Base-by-base conservation (phyloP, 1,140 invertebrate species). In the Pseudomyrmex dendroicus region DNA sequence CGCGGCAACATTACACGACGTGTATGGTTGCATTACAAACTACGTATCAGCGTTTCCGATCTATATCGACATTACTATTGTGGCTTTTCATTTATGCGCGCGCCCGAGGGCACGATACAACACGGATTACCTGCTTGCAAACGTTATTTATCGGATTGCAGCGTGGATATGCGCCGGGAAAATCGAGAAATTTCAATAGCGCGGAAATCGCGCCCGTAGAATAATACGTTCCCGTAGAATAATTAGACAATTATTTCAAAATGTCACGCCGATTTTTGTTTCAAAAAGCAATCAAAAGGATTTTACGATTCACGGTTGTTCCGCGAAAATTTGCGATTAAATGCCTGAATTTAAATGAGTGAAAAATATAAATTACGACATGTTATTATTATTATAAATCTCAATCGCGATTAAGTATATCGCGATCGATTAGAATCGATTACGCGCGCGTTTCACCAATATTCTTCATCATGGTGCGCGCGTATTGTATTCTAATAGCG, bases 401-500 rank as follows among this genome's bases (percentile, higher is more conserved):
- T 44, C 44, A 15, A 59, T 13, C 12, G 25, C 17, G 3, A 22
- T 9, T 8, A 17, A 17, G 48, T 48, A 61, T 35, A 7, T 54
- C 12, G 7, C 22, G 46, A 13, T 15, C 62, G 25, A 68, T 50
- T 44, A 70, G 70, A 48, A 72, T 80, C 50, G 46, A 78, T 78
- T 17, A 35, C 12, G 54, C 20, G 59, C 57, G 48, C 59, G 20
- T 25, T 25, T 25, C 25, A 25, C 25, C 2, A 80, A 70, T 72
- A 59, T 50, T 66, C 25, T 25, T 25, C 25, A 25, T 25, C 25
- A 25, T 0, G 25, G 25, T 25, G 25, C 25, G 25, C 25, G 25
- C 25, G 25, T 13, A 80, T 80, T 80, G 66, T 80, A 80, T 70
- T 80, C 44, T 17, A 70, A 70, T 50, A 59, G 15, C 17, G 48